phyloP scores from a whole-genome alignment of 2,797 vertebrate genomes.

The Astyanax mexicanus region DNA sequence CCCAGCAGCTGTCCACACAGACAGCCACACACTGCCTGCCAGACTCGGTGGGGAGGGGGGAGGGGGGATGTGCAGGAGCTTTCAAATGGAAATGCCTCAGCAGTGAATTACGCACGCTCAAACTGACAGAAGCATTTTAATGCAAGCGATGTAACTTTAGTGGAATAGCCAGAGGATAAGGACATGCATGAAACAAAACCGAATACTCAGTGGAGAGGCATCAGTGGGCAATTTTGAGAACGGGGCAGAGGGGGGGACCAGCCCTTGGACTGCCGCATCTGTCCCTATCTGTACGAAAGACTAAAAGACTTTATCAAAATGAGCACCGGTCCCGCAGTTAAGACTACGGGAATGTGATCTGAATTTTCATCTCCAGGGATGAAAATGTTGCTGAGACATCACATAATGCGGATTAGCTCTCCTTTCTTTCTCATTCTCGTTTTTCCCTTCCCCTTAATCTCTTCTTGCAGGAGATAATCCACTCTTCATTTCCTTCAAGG shows the following conservation, averaged over 20 bases:
- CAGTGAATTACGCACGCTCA: conserved; percentile 33
- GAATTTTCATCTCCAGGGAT: not conserved
- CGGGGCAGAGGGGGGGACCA: conserved; percentile 2
- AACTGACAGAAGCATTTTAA: conserved; percentile 35
- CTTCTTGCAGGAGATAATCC: conserved; percentile 28
- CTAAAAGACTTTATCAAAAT: conserved; percentile 27
- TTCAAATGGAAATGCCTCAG: conserved; percentile 31
- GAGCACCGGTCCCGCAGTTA: not conserved
- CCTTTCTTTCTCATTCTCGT: not conserved
- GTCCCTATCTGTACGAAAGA: conserved; percentile 32
- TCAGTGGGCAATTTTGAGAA: conserved; percentile 22
- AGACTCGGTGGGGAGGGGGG: conserved; percentile 12
- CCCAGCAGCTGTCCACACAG: conserved; percentile 52
- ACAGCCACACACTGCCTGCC: conserved; percentile 44
- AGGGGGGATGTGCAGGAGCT: not conserved
- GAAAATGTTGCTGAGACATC: conserved; percentile 6
- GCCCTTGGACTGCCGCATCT: conserved; percentile 45
- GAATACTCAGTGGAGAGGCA: conserved; percentile 26
- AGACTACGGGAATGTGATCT: conserved; percentile 2
- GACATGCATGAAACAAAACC: conserved; percentile 51
- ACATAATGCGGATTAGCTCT: not conserved
- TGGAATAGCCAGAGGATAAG: conserved; percentile 33
- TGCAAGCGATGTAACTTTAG: conserved; percentile 34
- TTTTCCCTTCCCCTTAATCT: conserved; percentile 9
- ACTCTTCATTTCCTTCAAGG: conserved; percentile 36